Evolutionary conservation across 2,113 vertebrate genomes (phyloP).

Genomic region (Taxidea taxus): DNA sequence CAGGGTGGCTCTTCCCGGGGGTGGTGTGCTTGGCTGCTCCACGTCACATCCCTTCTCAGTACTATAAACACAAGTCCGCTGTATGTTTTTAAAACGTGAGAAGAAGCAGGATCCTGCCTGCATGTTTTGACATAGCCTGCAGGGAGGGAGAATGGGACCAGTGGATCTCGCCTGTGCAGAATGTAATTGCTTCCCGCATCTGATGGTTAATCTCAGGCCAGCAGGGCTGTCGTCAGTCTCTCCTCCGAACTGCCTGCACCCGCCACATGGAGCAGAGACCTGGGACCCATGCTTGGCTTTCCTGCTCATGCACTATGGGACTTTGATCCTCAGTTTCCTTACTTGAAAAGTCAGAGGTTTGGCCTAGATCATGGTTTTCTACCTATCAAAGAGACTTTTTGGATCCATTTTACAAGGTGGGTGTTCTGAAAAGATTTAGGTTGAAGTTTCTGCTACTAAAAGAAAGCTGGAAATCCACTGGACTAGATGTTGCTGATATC

Average conservation of each 20-base stretch:
- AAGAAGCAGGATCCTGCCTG: conserved; percentile 74
- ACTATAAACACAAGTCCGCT: conserved; percentile 72
- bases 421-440: neutral
- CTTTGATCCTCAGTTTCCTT: neutral
- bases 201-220: conserved; percentile 70
- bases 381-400: neutral
- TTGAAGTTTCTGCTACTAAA: neutral
- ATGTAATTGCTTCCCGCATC: conserved; percentile 53
- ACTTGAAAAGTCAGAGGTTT: neutral
- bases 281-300: accelerated
- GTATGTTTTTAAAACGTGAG: conserved; percentile 75
- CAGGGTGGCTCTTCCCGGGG: neutral
- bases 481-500: neutral
- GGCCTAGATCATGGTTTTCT: neutral
- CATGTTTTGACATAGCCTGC: conserved; percentile 74
- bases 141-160: conserved; percentile 68
- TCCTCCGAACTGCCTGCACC: neutral
- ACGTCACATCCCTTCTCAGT: conserved; percentile 22
- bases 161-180: conserved; percentile 48
- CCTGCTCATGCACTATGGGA: neutral
- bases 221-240: neutral
- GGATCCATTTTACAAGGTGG: neutral
- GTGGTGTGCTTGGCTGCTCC: neutral
- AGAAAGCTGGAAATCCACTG: neutral
- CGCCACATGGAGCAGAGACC: accelerated